Base-by-base conservation (phyloP, 2,113 vertebrate species). In the Camelus dromedarius region DNA sequence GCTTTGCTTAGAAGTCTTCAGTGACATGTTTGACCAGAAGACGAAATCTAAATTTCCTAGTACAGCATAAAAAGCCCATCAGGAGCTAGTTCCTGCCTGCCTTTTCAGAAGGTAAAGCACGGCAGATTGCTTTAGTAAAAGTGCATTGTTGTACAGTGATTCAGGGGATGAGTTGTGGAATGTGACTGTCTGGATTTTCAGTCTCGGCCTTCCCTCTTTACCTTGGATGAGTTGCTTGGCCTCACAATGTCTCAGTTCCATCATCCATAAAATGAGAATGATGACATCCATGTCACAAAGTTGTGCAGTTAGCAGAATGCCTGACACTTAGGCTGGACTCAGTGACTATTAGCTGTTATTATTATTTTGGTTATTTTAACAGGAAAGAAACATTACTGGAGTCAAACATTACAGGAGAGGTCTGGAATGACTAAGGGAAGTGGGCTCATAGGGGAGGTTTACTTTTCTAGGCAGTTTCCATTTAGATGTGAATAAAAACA, bases 401-500 rank as follows among this genome's bases (percentile, higher is more conserved):
- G 54, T 75, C 54, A 92, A 70, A 16, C 8, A 35, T 70, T 15
- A 81, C 20, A 82, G 7, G 32, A 81, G 19, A 42, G 35, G 35
- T 16, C 32, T 50, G 24, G 66, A 95, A 80, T 67, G 18, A 52
- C 38, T 58, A 50, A 95, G 46, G 38, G 60, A 94, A 77, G 3
- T 26, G 20, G 54, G 52, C 9, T 5, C 6, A 30, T n/a, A 76
- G 82, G 77, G 15, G 28, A 91, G 16, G 32, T 26, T 15, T 1
- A 1, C 22, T 85, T 79, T n/a, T 54, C 16, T 67, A 28, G 10
- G 22, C 20, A 93, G 42, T 54, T 92, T 66, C 60, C 69, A n/a
- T 56, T 26, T 70, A 79, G 13, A 73, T 46, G 50, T 75, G 76
- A 97, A 83, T 75, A 94, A 83, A 91, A 90, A 69, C 14, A 75